These are phyloP conservation scores for Nyctibius bracteatus DNA, from an alignment of 2,113 vertebrate genomes.

Conservation along the genomic window DNA sequence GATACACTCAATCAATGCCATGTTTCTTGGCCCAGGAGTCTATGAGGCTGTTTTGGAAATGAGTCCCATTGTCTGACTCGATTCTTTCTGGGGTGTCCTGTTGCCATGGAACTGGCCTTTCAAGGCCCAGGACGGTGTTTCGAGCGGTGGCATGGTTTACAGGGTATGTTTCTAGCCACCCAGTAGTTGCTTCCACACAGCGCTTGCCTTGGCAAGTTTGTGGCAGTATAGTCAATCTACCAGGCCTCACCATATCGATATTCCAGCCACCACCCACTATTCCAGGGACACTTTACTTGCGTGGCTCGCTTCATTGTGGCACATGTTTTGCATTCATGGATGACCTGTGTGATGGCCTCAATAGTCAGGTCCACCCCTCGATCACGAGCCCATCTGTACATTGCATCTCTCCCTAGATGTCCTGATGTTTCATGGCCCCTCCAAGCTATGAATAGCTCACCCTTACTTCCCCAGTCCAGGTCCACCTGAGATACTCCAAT, in stretches of 20 bases:
- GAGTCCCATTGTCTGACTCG: background rate
- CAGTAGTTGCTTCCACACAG: background rate
- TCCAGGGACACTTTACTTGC: background rate
- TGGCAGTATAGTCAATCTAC: background rate
- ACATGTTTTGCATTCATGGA: background rate
- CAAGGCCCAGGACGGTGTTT: background rate
- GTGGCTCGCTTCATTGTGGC: background rate
- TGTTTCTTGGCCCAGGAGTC: background rate
- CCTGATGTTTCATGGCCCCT: background rate
- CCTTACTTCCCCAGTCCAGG: background rate
- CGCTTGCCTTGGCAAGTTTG: background rate
- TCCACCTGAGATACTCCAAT: background rate
- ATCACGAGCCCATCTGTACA: too few species aligned
- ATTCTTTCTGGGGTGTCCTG: too few species aligned
- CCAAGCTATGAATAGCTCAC: background rate
- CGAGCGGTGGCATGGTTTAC: background rate
- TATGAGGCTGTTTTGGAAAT: background rate
- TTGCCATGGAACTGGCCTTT: background rate
- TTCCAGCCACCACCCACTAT: background rate
- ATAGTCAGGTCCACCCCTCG: background rate
- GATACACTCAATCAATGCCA: background rate
- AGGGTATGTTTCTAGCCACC: background rate
- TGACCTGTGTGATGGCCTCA: too few species aligned
- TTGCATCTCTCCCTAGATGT: background rate
- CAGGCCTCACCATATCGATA: background rate